These are phyloP conservation scores for Halichondria panicea DNA, from an alignment of 37 sponge, comb jelly and placozoan species.

Conservation along the genomic window DNA sequence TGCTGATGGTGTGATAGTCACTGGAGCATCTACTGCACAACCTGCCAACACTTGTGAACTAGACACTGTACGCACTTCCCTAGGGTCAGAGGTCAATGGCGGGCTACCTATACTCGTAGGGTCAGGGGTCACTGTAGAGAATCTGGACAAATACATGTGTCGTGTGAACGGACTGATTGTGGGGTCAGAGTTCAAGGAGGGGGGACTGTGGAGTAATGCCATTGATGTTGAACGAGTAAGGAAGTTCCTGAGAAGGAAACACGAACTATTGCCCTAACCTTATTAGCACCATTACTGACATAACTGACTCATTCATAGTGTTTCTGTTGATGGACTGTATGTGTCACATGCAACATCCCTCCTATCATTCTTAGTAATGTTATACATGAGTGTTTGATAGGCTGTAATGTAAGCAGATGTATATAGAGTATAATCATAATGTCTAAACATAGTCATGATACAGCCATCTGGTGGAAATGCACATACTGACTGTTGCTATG, in stretches of 20 bases:
- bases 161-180: slow-evolving; percentile 70
- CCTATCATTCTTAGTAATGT: no score
- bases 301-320: no score
- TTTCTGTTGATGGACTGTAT: no score
- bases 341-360: no score
- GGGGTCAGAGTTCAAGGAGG: slow-evolving; percentile 87
- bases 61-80: slow-evolving; percentile 1
- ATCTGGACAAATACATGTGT: slow-evolving; percentile 35
- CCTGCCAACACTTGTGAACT: slow-evolving; percentile 53
- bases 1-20: slow-evolving; percentile 87
- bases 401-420: no score
- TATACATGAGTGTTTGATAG: no score
- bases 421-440: no score
- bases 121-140: slow-evolving; percentile 82
- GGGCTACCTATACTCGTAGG: slow-evolving; percentile 77
- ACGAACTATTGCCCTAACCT: background rate
- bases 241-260: slow-evolving; percentile 63
- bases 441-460: no score
- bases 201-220: slow-evolving; percentile 69
- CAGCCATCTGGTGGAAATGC: no score
- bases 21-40: slow-evolving; percentile 72
- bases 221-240: slow-evolving; percentile 45
- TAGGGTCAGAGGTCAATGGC: slow-evolving; percentile 1
- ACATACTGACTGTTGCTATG: no score
- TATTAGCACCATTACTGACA: no score